These are phyloP conservation scores for Lithophane semibrunnea DNA, from an alignment of 2,888 invertebrate genomes.

Conservation along the genomic window DNA sequence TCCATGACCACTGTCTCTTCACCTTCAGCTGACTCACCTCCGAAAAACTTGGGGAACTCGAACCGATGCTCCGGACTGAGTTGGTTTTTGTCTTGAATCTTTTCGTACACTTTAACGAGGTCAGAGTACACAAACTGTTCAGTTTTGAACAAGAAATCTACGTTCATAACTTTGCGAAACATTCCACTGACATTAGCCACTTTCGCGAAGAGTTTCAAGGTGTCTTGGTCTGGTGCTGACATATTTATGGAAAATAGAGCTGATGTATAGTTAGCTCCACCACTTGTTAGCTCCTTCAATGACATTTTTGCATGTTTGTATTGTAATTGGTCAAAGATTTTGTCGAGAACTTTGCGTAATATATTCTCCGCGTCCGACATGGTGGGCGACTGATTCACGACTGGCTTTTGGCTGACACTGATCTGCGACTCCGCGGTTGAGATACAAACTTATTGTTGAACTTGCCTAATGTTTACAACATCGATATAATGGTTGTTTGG, in stretches of 20 bases:
- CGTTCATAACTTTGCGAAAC: slow-evolving; percentile 63
- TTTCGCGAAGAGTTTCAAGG: slow-evolving; percentile 76
- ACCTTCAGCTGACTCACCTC: slow-evolving; percentile 60
- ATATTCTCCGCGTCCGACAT: slow-evolving; percentile 72
- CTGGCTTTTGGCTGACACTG: slow-evolving; percentile 48
- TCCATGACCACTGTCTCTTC: slow-evolving; percentile 78
- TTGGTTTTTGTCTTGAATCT: slow-evolving; percentile 66
- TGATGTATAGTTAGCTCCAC: slow-evolving; percentile 77
- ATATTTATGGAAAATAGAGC: slow-evolving; percentile 68
- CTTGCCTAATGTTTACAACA: slow-evolving; percentile 6
- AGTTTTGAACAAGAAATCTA: slow-evolving; percentile 65
- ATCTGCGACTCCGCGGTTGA: slow-evolving; percentile 8
- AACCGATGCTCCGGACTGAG: slow-evolving; percentile 67
- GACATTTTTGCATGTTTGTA: slow-evolving; percentile 58
- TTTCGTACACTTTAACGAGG: slow-evolving; percentile 59
- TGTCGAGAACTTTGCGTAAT: slow-evolving; percentile 67
- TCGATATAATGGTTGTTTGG: not conserved
- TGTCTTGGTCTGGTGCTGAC: slow-evolving; percentile 47
- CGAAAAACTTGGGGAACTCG: slow-evolving; percentile 72
- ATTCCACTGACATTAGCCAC: slow-evolving; percentile 70
- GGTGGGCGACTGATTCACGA: slow-evolving; percentile 51
- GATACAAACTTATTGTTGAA: slow-evolving; percentile 17
- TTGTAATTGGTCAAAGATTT: slow-evolving; percentile 67
- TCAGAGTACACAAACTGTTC: slow-evolving; percentile 72
- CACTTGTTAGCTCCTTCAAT: slow-evolving; percentile 70